phyloP scores from a whole-genome alignment of 2,797 vertebrate species.

The Helarctos malayanus region DNA sequence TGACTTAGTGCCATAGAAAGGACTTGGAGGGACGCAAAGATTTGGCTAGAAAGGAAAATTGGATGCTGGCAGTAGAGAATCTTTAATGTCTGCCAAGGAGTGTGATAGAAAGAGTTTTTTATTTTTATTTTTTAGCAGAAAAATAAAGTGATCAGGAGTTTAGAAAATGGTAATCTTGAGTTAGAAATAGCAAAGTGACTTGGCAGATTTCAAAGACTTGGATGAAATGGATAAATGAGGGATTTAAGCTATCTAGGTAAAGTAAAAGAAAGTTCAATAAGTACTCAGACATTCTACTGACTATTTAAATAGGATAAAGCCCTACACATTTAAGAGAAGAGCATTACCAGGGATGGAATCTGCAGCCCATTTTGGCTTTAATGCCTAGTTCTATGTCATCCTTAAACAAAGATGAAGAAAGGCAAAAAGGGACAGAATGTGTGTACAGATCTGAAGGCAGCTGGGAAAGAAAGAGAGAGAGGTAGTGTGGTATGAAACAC shows the following conservation, averaged over 20 bases:
- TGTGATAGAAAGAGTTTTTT: not conserved
- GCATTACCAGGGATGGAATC: not conserved
- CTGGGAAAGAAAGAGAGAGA: not conserved
- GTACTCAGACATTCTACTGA: not conserved
- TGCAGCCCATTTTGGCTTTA: not conserved
- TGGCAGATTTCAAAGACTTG: not conserved
- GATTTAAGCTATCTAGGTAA: not conserved
- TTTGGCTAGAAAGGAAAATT: not conserved
- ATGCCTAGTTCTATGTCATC: not conserved
- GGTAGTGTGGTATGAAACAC: not conserved
- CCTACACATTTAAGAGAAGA: not conserved
- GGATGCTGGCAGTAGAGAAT: not conserved
- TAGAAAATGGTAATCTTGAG: not conserved
- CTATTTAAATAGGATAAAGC: not conserved
- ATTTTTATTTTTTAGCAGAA: not conserved
- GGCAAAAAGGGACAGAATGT: not conserved
- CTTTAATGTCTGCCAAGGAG: not conserved
- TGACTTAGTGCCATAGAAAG: not conserved
- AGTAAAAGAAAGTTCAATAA: not conserved
- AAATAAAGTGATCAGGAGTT: not conserved
- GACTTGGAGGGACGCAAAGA: not conserved
- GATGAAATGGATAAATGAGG: not conserved
- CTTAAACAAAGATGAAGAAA: not conserved
- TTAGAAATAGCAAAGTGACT: conserved; percentile 27
- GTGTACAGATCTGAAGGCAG: not conserved